Base-by-base conservation (phyloP, 2,888 invertebrate genomes). In the Opisthograptis luteolata region DNA sequence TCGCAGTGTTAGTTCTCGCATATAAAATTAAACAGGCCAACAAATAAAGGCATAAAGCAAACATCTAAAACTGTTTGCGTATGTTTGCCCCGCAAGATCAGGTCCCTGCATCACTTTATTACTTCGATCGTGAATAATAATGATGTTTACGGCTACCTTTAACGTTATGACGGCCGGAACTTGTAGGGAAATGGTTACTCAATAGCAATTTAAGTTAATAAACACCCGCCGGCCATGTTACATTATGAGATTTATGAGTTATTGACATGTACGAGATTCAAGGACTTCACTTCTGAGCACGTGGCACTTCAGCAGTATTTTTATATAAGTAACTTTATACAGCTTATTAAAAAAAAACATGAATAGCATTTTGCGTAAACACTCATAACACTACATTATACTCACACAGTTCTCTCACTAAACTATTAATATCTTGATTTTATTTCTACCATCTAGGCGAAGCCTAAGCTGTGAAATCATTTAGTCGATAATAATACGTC, bases 71-170 rank as follows among this genome's bases (percentile, higher is more conserved):
- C 50, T 30, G 50, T 50, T 50, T 44, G 50, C 50, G 49, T 37
- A 41, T 43, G 31, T 37, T 37, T 35, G 34, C 47, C n/a, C 43
- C 39, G 20, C 22, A 34, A 39, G 39, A 49, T 41, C 35, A 36
- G 40, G 22, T 32, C 43, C n/a, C 39, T 48, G 42, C 47, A 53
- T 58, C 50, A 44, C 45, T 55, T 48, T 57, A 58, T 55, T 53
- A 58, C 36, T 58, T 42, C 31, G 45, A 47, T 51, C 53, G 58
- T 68, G 58, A 64, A 67, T 64, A 61, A 37, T 60, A 54, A 66
- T 58, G 55, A 55, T 57, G 51, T 57, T 52, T 57, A 45, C 47
- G 30, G 22, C 25, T 24, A 30, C 48, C 48, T 43, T 31, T 37
- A 36, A 20, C 35, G 22, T 40, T 40, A 47, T 47, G 27, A 30